Percentiles rank a stretch among this genome's conserved stretches.
Evolutionary conservation across 2,113 vertebrate species (phyloP).

Genomic region (Ictalurus furcatus): DNA sequence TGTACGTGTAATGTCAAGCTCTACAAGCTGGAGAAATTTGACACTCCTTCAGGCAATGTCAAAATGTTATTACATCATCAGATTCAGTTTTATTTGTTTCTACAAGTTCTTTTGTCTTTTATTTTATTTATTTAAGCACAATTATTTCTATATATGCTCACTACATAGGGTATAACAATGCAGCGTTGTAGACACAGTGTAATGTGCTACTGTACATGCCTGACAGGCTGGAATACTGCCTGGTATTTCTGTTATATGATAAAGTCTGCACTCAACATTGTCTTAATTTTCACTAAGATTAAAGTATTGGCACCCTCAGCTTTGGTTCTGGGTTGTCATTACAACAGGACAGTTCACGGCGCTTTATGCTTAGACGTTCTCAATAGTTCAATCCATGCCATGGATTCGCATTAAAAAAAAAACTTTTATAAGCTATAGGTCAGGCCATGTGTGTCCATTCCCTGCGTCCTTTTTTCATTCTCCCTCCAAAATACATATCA

Average conservation of each 20-base stretch:
- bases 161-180: neutral
- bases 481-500: slow-evolving; percentile 55
- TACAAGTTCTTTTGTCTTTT: neutral
- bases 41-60: neutral
- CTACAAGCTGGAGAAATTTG: neutral
- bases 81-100: neutral
- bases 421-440: no score
- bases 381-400: neutral
- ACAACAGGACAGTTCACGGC: neutral
- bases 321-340: neutral
- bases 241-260: neutral
- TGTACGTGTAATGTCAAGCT: neutral
- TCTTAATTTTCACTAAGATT: neutral
- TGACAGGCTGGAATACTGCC: neutral
- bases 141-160: neutral
- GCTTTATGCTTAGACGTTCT: neutral
- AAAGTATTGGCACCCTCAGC: neutral
- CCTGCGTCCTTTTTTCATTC: neutral
- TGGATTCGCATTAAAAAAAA: neutral
- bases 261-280: neutral
- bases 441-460: neutral
- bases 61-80: neutral
- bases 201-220: neutral
- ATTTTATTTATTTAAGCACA: neutral
- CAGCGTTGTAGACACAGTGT: neutral